Conservation (phyloP, 2,888 invertebrate genomes). For the Tanytarsus gracilentus region DNA sequence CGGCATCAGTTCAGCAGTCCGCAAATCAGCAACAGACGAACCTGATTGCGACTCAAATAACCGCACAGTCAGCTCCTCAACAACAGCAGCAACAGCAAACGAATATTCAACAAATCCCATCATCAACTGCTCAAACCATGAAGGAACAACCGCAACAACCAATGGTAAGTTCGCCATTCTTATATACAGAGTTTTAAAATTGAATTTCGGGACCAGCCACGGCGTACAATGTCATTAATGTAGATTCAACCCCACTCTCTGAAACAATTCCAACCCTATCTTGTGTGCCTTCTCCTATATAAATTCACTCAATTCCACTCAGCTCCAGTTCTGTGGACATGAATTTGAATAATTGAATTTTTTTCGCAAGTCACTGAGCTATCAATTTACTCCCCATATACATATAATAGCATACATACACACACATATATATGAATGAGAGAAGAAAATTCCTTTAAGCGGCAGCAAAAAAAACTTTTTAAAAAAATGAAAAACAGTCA, state of each 20-base stretch:
- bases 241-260: no score
- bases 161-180: conserved; percentile 42
- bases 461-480: no score
- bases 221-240: no score
- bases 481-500: no score
- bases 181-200: background rate
- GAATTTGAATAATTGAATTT: conserved; percentile 12
- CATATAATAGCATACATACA: background rate
- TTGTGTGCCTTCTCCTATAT: no score
- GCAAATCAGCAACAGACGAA: conserved; percentile 30
- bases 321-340: background rate
- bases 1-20: conserved; percentile 4
- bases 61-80: conserved; percentile 35
- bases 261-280: no score
- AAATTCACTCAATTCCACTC: no score
- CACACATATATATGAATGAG: background rate
- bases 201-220: background rate
- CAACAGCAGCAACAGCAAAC: conserved; percentile 23
- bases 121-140: conserved; percentile 43
- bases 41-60: conserved; percentile 35
- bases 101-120: conserved; percentile 33
- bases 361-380: conserved; percentile 5
- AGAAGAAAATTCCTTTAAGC: background rate
- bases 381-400: background rate
- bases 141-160: conserved; percentile 45